Conservation (phyloP, 1,140 invertebrate genomes). For the Cydia strobilella region DNA sequence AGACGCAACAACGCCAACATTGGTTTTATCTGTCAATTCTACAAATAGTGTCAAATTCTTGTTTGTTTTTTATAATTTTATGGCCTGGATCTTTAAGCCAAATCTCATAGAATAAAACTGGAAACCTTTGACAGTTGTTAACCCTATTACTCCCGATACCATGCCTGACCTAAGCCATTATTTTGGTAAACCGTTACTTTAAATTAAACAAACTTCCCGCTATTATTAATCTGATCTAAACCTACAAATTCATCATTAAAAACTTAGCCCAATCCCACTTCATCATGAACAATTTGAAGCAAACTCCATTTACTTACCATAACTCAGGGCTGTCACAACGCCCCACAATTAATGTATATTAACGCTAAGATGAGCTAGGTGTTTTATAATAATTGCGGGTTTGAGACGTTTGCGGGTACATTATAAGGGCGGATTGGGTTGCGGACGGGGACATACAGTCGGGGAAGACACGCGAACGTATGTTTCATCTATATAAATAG, state of each 20-base stretch:
- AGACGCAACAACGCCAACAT: too few species aligned
- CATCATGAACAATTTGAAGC: slow-evolving; percentile 35
- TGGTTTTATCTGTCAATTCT: too few species aligned
- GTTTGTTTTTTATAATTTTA: too few species aligned
- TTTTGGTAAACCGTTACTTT: too few species aligned
- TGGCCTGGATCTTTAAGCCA: too few species aligned
- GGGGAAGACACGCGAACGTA: neutral
- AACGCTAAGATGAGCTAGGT: slow-evolving; percentile 66
- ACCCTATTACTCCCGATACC: too few species aligned
- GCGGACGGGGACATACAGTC: slow-evolving; percentile 42
- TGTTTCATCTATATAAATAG: neutral
- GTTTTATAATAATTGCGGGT: slow-evolving; percentile 65
- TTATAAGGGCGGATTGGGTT: slow-evolving; percentile 51
- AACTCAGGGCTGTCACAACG: slow-evolving; percentile 64
- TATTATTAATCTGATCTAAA: neutral
- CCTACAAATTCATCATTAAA: slow-evolving; percentile 25
- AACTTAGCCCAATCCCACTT: slow-evolving; percentile 36
- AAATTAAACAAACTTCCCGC: neutral
- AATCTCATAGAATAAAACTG: too few species aligned
- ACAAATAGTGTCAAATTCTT: too few species aligned
- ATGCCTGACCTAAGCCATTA: too few species aligned
- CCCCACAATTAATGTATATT: slow-evolving; percentile 72
- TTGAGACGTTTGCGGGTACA: slow-evolving; percentile 53
- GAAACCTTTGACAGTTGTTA: too few species aligned
- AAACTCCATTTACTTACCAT: slow-evolving; percentile 52